Evolutionary conservation across 2,797 vertebrate species (phyloP).

Genomic region (Meda fulgida): DNA sequence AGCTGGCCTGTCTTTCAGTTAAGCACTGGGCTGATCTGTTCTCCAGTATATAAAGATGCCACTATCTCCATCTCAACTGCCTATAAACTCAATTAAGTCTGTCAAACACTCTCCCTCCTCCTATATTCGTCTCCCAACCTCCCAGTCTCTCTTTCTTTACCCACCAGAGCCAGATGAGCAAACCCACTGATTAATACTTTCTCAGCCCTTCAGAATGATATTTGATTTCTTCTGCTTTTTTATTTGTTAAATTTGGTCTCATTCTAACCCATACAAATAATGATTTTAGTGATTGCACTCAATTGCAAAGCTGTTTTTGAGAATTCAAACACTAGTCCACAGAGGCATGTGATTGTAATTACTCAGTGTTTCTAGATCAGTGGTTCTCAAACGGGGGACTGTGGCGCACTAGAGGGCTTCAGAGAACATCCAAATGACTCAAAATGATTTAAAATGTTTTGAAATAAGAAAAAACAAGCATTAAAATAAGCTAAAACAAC

Average conservation of each 20-base stretch:
- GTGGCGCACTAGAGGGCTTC: neutral
- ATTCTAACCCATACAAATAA: neutral
- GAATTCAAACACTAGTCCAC: constrained; percentile 1
- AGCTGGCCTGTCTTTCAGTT: constrained; percentile 63
- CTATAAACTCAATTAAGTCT: constrained; percentile 61
- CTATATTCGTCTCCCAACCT: constrained; percentile 43
- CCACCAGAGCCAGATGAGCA: neutral
- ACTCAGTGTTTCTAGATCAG: constrained; percentile 2
- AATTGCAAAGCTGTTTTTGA: neutral
- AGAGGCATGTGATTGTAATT: constrained; percentile 24
- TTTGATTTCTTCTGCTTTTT: neutral
- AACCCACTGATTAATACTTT: neutral
- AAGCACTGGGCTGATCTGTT: constrained; percentile 56
- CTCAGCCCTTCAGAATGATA: neutral
- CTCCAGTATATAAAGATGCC: constrained; percentile 60
- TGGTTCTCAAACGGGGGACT: neutral
- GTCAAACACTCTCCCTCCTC: constrained; percentile 54
- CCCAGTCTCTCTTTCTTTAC: neutral
- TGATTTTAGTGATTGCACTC: neutral
- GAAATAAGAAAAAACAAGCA: neutral
- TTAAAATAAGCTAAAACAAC: neutral
- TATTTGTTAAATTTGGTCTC: neutral
- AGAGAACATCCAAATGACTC: neutral
- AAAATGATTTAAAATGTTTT: neutral
- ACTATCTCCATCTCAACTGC: constrained; percentile 61